Evolutionary conservation across 2,113 vertebrate species (phyloP).

Genomic region (Lampris megalopsis): DNA sequence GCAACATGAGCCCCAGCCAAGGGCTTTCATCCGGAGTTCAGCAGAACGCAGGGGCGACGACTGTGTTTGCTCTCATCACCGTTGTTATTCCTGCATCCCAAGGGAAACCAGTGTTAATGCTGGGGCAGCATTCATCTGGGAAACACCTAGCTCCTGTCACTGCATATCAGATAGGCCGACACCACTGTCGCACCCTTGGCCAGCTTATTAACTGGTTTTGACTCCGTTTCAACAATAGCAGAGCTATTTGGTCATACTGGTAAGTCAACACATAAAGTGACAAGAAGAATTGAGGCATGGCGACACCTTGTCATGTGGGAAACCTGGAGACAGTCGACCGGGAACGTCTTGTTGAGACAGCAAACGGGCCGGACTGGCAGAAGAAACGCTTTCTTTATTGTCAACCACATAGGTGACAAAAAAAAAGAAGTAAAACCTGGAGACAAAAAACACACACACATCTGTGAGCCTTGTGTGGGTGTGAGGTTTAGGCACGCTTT

Average conservation of each 20-base stretch:
- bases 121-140: slow-evolving; percentile 4
- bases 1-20: slow-evolving; percentile 4
- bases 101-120: slow-evolving; percentile 27
- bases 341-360: slow-evolving; percentile 7
- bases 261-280: slow-evolving; percentile 22
- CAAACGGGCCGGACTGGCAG: slow-evolving; percentile 48
- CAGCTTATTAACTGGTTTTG: slow-evolving; percentile 21
- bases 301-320: neutral
- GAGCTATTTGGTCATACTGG: slow-evolving; percentile 36
- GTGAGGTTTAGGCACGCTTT: neutral
- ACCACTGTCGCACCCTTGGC: neutral
- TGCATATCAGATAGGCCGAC: slow-evolving; percentile 17
- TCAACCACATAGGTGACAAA: slow-evolving; percentile 26
- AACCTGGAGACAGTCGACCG: too few relatives aligned
- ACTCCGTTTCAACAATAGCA: slow-evolving; percentile 28
- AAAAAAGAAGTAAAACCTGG: slow-evolving; percentile 21
- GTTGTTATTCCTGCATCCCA: slow-evolving; percentile 30
- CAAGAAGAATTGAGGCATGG: neutral
- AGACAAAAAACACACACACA: slow-evolving; percentile 15
- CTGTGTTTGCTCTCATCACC: slow-evolving; percentile 7
- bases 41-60: slow-evolving; percentile 10
- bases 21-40: slow-evolving; percentile 10
- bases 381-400: slow-evolving; percentile 51
- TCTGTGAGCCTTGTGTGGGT: neutral
- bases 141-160: slow-evolving; percentile 4